Evolutionary conservation across 2,797 vertebrate species (phyloP).

Genomic region (Liasis olivaceus): DNA sequence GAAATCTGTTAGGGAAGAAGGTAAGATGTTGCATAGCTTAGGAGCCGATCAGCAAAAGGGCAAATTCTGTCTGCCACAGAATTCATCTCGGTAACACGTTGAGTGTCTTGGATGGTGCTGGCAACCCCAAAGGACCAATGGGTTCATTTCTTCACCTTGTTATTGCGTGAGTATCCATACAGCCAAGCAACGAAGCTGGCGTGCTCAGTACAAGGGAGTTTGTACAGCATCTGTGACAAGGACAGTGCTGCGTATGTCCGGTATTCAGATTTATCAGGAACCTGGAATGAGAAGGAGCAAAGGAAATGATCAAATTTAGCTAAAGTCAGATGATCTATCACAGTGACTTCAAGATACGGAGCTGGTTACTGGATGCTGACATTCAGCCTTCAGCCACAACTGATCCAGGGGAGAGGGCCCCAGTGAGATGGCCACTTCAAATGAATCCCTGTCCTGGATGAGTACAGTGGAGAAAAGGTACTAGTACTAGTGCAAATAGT

Average conservation of each 20-base stretch:
- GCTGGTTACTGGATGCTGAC: no score
- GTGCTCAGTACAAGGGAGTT: constrained; percentile 78
- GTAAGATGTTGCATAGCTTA: background rate
- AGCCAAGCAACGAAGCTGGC: constrained; percentile 88
- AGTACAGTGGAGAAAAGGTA: background rate
- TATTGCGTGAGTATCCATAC: constrained; percentile 79
- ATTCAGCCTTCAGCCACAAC: background rate
- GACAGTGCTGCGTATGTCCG: constrained; percentile 83
- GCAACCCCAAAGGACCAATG: background rate
- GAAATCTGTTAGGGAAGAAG: constrained; percentile 75
- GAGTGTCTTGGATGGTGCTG: background rate
- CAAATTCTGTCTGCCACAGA: background rate
- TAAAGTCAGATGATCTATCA: accelerated
- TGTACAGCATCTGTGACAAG: constrained; percentile 79
- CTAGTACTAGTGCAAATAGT: background rate
- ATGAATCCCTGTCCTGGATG: background rate
- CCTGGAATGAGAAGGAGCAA: constrained; percentile 74
- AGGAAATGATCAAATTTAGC: background rate
- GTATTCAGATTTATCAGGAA: constrained; percentile 90
- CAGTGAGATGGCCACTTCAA: background rate
- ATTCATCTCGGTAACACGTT: accelerated
- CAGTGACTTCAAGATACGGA: background rate
- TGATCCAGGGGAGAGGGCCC: background rate
- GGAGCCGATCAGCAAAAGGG: background rate
- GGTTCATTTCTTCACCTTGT: constrained; percentile 74